These are phyloP conservation scores for Apis cerana DNA, from an alignment of 1,140 invertebrate genomes.

Conservation along the genomic window DNA sequence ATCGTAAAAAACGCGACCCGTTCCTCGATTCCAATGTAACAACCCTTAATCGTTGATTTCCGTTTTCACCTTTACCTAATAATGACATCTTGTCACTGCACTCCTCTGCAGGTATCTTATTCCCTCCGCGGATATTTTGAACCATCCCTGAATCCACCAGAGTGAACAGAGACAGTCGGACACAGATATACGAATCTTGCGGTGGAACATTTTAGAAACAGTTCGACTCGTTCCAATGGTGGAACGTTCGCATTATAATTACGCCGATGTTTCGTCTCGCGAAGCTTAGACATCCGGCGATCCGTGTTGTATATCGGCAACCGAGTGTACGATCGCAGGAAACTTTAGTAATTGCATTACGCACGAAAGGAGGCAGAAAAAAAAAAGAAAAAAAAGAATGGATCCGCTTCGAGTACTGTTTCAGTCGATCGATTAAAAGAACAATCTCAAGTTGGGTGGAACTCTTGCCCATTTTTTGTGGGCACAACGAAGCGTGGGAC, in stretches of 20 bases:
- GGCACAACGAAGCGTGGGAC: no score
- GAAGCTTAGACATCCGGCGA: slow-evolving; percentile 25
- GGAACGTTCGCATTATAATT: slow-evolving; percentile 28
- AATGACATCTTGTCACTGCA: slow-evolving; percentile 38
- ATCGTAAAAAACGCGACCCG: slow-evolving; percentile 9
- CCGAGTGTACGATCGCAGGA: not conserved
- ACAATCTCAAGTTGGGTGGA: not conserved
- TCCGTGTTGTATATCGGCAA: not conserved
- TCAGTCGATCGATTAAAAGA: not conserved
- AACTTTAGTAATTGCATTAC: slow-evolving; percentile 21
- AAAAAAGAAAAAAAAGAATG: not conserved
- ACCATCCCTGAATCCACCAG: no score
- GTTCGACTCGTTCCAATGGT: not conserved
- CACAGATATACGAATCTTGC: not conserved
- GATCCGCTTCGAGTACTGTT: not conserved
- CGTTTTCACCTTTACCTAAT: slow-evolving; percentile 37
- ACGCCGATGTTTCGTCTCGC: slow-evolving; percentile 1
- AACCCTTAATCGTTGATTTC: slow-evolving; percentile 32
- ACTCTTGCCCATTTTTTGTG: no score
- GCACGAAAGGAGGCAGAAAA: not conserved
- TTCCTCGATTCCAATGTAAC: slow-evolving; percentile 11
- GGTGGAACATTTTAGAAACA: not conserved
- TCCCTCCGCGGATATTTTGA: no score
- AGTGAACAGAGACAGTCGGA: no score
- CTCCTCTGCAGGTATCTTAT: not conserved